Evolutionary conservation across 2,797 vertebrate genomes (phyloP).

Genomic region (Chelon auratus): DNA sequence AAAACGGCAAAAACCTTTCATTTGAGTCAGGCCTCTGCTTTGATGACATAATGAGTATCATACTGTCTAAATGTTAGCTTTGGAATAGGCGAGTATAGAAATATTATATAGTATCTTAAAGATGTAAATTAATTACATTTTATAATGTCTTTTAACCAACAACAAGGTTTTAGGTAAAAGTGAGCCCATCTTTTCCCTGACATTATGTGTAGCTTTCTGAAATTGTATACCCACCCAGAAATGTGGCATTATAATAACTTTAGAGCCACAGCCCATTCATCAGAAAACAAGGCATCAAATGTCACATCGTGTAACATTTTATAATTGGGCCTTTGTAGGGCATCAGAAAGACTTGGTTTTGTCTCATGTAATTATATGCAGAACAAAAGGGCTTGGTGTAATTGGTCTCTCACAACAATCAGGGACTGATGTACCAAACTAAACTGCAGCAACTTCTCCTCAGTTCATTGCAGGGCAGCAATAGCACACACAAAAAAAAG

Average conservation of each 20-base stretch:
- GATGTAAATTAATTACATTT: no score
- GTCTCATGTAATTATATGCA: not conserved
- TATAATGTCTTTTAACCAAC: not conserved
- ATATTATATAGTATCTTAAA: no score
- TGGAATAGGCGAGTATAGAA: no score
- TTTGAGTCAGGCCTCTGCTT: no score
- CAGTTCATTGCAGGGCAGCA: slow-evolving; percentile 5
- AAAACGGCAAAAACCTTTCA: no score
- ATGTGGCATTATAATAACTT: not conserved
- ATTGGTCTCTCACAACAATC: not conserved
- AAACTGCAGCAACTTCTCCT: slow-evolving; percentile 23
- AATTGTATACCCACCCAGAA: not conserved
- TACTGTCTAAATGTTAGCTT: no score
- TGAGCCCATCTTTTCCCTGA: not conserved
- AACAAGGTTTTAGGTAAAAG: not conserved
- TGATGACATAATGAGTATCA: no score
- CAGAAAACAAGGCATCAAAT: not conserved
- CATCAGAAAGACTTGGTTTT: slow-evolving; percentile 4
- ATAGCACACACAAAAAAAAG: not conserved
- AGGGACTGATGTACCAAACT: slow-evolving; percentile 10
- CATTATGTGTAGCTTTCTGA: no score
- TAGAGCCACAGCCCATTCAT: not conserved
- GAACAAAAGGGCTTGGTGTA: slow-evolving; percentile 17
- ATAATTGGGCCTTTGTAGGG: not conserved
- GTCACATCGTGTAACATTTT: no score